Percentiles rank a stretch among this genome's conserved stretches.
These are phyloP conservation scores for Thera obeliscata DNA, from an alignment of 2,888 invertebrate species.

Conservation along the genomic window DNA sequence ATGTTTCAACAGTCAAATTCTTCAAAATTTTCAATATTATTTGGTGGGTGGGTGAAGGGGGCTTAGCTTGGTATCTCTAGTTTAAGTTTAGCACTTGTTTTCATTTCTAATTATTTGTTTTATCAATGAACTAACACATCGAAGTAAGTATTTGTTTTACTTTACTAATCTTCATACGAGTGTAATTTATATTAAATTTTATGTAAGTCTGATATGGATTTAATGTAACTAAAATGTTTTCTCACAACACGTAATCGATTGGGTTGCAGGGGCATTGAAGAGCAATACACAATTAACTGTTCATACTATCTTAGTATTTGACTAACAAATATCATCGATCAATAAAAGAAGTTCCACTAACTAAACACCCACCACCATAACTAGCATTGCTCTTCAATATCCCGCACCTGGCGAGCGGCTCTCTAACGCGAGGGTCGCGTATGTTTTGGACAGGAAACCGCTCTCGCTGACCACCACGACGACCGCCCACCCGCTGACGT, in stretches of 20 bases:
- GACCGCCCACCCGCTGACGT: constrained; percentile 82
- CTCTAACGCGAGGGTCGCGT: constrained; percentile 72
- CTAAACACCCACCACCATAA: background rate
- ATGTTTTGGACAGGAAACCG: constrained; percentile 76
- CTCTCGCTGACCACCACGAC: constrained; percentile 84
- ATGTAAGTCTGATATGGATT: no score
- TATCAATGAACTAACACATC: constrained; percentile 15
- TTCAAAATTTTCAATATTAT: constrained; percentile 69
- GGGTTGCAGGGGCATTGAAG: constrained; percentile 20
- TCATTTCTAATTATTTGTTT: constrained; percentile 12
- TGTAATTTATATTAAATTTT: no score
- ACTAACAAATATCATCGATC: background rate
- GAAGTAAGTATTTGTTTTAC: no score
- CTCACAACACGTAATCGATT: constrained; percentile 3
- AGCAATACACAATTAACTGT: constrained; percentile 5
- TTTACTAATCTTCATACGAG: no score
- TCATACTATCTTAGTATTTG: background rate
- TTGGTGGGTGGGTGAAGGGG: constrained; percentile 86
- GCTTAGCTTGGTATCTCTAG: constrained; percentile 85
- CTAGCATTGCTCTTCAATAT: constrained; percentile 27
- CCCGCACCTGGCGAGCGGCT: constrained; percentile 47
- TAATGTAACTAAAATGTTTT: background rate
- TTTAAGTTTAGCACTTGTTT: constrained; percentile 25
- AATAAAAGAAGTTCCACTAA: background rate
- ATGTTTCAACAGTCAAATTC: constrained; percentile 32